Evolutionary conservation across 2,888 invertebrate species (phyloP).

Genomic region (Merodon equestris): DNA sequence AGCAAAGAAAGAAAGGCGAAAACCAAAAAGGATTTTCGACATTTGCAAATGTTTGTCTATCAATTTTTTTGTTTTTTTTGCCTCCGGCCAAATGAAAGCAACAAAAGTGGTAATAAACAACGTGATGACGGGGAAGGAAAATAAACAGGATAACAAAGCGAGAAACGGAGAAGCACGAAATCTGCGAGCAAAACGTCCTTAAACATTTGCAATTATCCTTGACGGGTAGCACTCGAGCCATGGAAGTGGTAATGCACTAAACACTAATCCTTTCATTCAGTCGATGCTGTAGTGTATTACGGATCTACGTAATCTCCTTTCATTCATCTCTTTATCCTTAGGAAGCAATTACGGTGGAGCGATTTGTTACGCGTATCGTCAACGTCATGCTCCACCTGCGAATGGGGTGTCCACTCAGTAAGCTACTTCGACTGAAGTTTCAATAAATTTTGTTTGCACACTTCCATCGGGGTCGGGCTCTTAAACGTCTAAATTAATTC

Average conservation of each 20-base stretch:
- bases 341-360: conserved; percentile 24
- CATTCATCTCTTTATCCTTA: neutral
- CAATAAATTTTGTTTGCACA: neutral
- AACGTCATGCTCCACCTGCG: too few species aligned
- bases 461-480: too few species aligned
- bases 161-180: conserved; percentile 45
- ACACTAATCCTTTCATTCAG: conserved; percentile 61
- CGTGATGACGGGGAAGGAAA: conserved; percentile 48
- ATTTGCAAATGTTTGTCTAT: conserved; percentile 68
- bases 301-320: conserved; percentile 25
- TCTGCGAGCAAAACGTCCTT: conserved; percentile 46
- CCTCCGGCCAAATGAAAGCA: conserved; percentile 17
- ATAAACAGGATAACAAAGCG: conserved; percentile 10
- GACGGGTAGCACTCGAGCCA: conserved; percentile 16
- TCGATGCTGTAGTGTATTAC: conserved; percentile 44
- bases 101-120: conserved; percentile 56
- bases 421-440: too few species aligned
- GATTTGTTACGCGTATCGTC: too few species aligned
- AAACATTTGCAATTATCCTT: conserved; percentile 61
- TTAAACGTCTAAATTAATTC: conserved; percentile 13
- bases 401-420: too few species aligned
- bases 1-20: neutral
- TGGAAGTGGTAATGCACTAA: conserved; percentile 30
- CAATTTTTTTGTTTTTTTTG: conserved; percentile 58
- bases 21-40: conserved; percentile 60